These are phyloP conservation scores for Fukomys damarensis DNA, from an alignment of 2,113 vertebrate genomes.

Conservation along the genomic window DNA sequence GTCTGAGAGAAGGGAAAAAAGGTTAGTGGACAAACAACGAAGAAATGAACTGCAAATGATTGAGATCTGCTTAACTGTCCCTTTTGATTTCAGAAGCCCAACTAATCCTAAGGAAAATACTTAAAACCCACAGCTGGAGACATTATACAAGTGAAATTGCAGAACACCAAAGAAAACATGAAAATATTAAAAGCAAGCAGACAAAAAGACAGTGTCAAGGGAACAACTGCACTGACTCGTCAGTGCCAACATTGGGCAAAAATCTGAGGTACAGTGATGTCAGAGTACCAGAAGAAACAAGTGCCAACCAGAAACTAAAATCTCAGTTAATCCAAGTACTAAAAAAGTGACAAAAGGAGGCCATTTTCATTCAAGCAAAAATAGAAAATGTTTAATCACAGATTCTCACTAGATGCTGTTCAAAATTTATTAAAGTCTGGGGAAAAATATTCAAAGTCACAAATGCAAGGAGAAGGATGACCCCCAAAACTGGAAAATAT, in stretches of 20 bases:
- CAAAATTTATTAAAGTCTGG: background rate
- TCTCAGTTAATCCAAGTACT: background rate
- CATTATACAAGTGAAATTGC: background rate
- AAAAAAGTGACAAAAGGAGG: background rate
- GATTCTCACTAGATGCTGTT: background rate
- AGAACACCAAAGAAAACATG: background rate
- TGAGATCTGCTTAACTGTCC: background rate
- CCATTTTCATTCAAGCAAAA: background rate
- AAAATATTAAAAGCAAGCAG: background rate
- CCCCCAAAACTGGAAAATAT: background rate
- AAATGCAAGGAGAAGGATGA: background rate
- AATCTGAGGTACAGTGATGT: background rate
- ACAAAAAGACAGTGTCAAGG: background rate
- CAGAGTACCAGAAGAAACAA: background rate
- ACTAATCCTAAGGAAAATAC: background rate
- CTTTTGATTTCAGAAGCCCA: background rate
- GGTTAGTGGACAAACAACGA: background rate
- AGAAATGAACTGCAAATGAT: background rate
- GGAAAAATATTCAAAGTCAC: background rate
- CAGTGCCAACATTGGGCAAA: background rate
- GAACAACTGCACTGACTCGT: background rate
- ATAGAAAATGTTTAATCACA: background rate
- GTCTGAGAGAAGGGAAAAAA: background rate
- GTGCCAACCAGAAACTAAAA: background rate
- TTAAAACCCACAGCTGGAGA: background rate